Base-by-base conservation (phyloP, 2,888 invertebrate species). In the Julus scanicus region DNA sequence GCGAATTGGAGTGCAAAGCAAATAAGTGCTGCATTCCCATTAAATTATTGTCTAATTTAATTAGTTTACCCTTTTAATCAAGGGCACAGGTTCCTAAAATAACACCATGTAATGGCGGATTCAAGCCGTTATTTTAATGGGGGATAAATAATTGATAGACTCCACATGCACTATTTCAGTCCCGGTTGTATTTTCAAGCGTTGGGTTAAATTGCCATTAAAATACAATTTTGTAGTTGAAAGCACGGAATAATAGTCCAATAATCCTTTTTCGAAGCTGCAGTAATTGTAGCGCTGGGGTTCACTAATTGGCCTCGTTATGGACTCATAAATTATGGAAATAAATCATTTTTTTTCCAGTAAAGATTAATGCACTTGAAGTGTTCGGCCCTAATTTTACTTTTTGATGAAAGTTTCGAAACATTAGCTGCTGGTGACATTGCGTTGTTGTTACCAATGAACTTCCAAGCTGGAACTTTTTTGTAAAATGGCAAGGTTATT, bases 11-110 rank as follows among this genome's bases (percentile, higher is more conserved):
- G n/a, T 17, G 57, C 57, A 57, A 57, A 57, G 11, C n/a, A n/a
- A 57, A 9, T 53, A 5, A 53, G 53, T 11, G 8, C 53, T 53
- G 9, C 13, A 53, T 53, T 57, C 57, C 57, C n/a, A 6, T 4
- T 57, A 57, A 57, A 71, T 71, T 71, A 71, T 71, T 71, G 71
- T 29, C 71, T 29, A 20, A 71, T 20, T 71, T 29, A 71, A 71
- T 71, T 71, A 71, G 71, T 8, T 20, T 71, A 71, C 71, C 20
- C 6, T 71, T 71, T 71, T 71, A 29, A 71, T 29, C 29, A 20
- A 29, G 29, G 71, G 20, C 71, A 71, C 57, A 8, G 71, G 71
- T 29, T 29, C 71, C 71, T 9, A 71, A 29, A 29, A 71, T 71
- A 71, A 29, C 29, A 5, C 71, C 71, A 1, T 8, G 5, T 48